Evolutionary conservation across 2,797 vertebrate genomes (phyloP).

Genomic region (Rhinatrema bivittatum): DNA sequence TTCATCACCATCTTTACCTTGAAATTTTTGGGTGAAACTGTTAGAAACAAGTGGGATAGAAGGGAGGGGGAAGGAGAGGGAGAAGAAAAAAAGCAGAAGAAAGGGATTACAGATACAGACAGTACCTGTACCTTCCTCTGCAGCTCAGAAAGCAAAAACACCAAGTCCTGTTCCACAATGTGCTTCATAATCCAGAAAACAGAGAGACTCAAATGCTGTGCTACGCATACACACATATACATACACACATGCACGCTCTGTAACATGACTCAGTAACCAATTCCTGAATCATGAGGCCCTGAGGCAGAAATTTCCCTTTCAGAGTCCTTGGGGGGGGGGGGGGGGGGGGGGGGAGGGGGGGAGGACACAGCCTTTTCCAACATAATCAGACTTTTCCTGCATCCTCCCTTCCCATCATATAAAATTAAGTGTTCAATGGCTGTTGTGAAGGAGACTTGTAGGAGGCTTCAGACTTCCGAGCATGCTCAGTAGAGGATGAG

Average conservation of each 20-base stretch:
- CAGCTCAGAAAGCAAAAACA: not conserved
- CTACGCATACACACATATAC: too few species aligned
- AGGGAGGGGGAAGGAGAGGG: too few species aligned
- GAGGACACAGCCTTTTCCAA: conserved; percentile 16
- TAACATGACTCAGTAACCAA: too few species aligned
- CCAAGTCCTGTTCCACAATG: too few species aligned
- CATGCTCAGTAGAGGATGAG: conserved; percentile 35
- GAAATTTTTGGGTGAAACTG: conserved; percentile 97
- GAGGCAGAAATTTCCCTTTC: too few species aligned
- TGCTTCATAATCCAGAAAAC: conserved; percentile 14
- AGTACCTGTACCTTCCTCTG: not conserved
- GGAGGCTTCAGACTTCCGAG: conserved; percentile 31
- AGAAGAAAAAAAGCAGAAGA: conserved; percentile 16
- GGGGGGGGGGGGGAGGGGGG: too few species aligned
- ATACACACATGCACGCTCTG: too few species aligned
- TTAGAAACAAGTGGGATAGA: conserved; percentile 34
- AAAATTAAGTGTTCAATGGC: conserved; percentile 22
- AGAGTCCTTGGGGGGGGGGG: too few species aligned
- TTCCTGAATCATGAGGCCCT: too few species aligned
- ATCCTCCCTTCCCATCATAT: not conserved
- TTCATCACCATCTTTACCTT: conserved; percentile 94
- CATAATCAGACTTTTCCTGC: not conserved
- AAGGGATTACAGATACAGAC: not conserved
- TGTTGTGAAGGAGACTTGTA: conserved; percentile 43
- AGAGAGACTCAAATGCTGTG: too few species aligned